These are phyloP conservation scores for Drosophila lacicola DNA, from an alignment of 2,888 invertebrate genomes.

Conservation along the genomic window DNA sequence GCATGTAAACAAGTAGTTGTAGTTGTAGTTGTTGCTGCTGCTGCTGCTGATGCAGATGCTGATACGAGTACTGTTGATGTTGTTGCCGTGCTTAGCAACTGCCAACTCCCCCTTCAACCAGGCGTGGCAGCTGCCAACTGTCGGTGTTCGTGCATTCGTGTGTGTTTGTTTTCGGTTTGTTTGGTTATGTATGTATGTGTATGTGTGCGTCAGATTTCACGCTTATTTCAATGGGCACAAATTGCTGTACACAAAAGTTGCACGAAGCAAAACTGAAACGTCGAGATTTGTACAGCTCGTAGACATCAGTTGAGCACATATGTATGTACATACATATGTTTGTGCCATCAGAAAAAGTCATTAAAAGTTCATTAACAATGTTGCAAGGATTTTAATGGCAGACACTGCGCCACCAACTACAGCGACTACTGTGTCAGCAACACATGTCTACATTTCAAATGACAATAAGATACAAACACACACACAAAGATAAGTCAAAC, in stretches of 20 bases:
- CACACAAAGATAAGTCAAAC: constrained; percentile 36
- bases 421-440: constrained; percentile 46
- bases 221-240: constrained; percentile 58
- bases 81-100: constrained; percentile 25
- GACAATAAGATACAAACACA: constrained; percentile 50
- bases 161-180: constrained; percentile 29
- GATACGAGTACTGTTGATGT: constrained; percentile 29
- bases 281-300: constrained; percentile 47
- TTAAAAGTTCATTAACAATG: constrained; percentile 83
- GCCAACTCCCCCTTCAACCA: constrained; percentile 10
- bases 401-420: constrained; percentile 40
- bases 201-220: constrained; percentile 63
- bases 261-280: constrained; percentile 41
- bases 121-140: constrained; percentile 33
- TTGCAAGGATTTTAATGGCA: constrained; percentile 75
- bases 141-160: background rate
- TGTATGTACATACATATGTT: constrained; percentile 7
- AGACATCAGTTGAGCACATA: constrained; percentile 25
- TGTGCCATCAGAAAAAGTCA: constrained; percentile 73
- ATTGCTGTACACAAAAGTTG: constrained; percentile 48
- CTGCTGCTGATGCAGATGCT: constrained; percentile 20
- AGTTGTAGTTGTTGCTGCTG: constrained; percentile 24
- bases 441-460: constrained; percentile 71
- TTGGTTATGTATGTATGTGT: constrained; percentile 37
- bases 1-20: constrained; percentile 62